phyloP scores from a whole-genome alignment of 2,797 vertebrate genomes.

The Australoheros facetus region DNA sequence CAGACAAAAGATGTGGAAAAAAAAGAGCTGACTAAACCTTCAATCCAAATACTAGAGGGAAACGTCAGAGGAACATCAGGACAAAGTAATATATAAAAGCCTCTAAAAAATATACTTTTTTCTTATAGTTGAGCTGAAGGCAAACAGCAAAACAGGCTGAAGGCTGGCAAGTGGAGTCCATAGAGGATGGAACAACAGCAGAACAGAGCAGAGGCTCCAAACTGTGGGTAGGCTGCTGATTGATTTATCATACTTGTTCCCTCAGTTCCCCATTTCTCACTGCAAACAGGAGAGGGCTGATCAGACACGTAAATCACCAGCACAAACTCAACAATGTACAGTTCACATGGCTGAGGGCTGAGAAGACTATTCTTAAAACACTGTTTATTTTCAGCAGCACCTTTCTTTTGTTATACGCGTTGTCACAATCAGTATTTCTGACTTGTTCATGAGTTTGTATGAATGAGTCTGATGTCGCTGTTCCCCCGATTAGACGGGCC shows the following conservation, averaged over 20 bases:
- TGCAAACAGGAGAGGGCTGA: constrained; percentile 8
- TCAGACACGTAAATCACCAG: constrained; percentile 15
- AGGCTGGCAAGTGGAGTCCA: background rate
- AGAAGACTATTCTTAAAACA: background rate
- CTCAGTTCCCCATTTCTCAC: constrained; percentile 18
- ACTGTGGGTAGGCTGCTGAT: constrained; percentile 14
- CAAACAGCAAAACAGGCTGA: background rate
- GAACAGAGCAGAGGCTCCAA: background rate
- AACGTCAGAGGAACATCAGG: background rate
- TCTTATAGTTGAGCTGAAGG: background rate
- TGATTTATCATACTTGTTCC: constrained; percentile 37
- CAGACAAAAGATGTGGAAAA: too few relatives aligned
- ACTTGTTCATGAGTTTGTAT: background rate
- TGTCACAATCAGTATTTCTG: background rate
- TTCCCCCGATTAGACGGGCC: background rate
- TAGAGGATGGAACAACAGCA: background rate
- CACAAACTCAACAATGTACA: constrained; percentile 4
- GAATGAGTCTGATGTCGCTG: background rate
- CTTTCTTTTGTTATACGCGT: background rate
- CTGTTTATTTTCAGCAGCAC: background rate
- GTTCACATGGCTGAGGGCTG: background rate
- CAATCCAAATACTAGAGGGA: background rate
- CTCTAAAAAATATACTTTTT: background rate
- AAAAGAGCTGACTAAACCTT: background rate
- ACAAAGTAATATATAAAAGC: background rate